Evolutionary conservation across 2,888 invertebrate species (phyloP).

Genomic region (Allygus modestus): DNA sequence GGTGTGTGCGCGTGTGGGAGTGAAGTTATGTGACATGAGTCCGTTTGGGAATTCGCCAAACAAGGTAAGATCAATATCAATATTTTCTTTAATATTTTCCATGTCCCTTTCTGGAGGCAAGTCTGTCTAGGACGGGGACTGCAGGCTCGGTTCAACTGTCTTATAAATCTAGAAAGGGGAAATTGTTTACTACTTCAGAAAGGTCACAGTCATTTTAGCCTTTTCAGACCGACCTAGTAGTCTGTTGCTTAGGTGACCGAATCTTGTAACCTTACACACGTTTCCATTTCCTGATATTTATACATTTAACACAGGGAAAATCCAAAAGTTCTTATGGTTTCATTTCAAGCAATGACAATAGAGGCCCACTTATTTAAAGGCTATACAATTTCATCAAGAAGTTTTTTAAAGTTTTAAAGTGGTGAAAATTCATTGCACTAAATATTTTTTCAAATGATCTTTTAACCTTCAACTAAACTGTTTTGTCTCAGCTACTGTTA

Average conservation of each 20-base stretch:
- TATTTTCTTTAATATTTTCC: conserved; percentile 16
- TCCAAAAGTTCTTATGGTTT: no score
- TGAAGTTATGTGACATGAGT: conserved; percentile 50
- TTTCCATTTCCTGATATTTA: not conserved
- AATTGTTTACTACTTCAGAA: not conserved
- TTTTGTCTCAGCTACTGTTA: no score
- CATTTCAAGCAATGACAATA: no score
- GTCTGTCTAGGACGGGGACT: not conserved
- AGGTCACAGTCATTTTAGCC: not conserved
- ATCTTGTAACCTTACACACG: no score
- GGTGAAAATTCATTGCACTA: no score
- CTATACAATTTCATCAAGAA: no score
- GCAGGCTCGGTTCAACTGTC: not conserved
- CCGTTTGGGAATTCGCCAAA: conserved; percentile 50
- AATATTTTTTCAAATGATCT: no score
- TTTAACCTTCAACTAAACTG: no score
- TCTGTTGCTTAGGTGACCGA: not conserved
- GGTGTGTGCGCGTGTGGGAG: conserved; percentile 29
- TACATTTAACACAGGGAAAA: no score
- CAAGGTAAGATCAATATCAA: conserved; percentile 43
- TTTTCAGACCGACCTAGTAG: not conserved
- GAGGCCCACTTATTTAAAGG: no score
- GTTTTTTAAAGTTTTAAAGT: no score
- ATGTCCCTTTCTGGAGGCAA: not conserved
- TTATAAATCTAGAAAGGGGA: not conserved